Base-by-base conservation (phyloP, 2,113 vertebrate genomes). In the Crocuta crocuta region DNA sequence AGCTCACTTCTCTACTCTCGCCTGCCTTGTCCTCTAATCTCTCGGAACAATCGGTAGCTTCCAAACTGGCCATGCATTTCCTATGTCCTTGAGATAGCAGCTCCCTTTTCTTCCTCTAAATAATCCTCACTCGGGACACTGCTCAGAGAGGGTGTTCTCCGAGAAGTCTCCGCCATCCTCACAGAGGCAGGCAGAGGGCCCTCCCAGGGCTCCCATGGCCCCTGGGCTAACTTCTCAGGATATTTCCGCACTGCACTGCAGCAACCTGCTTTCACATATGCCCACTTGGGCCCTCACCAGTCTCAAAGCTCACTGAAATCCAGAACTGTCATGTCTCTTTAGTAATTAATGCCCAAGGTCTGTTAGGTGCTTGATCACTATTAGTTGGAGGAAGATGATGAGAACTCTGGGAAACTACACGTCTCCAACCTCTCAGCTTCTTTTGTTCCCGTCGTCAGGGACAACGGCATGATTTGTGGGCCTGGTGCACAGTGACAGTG, bases 371-470 rank as follows among this genome's bases (percentile, higher is more conserved):
- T 88, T 96, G 68, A 26, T 88, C n/a, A 91, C 43, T 35, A 35
- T 45, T 12, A 61, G 74, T 82, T 94, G 71, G 7, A 71, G 82
- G 45, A 87, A 91, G 45, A 85, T 94, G 88, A 78, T 86, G 74
- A 68, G 53, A 91, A 86, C n/a, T 74, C 87, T 39, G 78, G 70
- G 79, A 85, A 26, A 68, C 50, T 89, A 63, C 81, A 21, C 31
- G 66, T 74, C 66, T 85, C 21, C 7, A 21, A 10, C 78, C 70
- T 86, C 55, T 86, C 35, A 66, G 31, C 19, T 61, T 80, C 66
- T 91, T 81, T 86, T 86, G 26, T 74, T 50, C 6, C 48, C 39
- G 83, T 33, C 74, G 55, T 11, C 10, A 43, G 68, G 74, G 19
- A 78, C 4, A 53, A 68, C 43, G 68, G 39, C 26, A 23, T 48